phyloP scores from a whole-genome alignment of 2,797 vertebrate species.

The Pteronotus mesoamericanus region DNA sequence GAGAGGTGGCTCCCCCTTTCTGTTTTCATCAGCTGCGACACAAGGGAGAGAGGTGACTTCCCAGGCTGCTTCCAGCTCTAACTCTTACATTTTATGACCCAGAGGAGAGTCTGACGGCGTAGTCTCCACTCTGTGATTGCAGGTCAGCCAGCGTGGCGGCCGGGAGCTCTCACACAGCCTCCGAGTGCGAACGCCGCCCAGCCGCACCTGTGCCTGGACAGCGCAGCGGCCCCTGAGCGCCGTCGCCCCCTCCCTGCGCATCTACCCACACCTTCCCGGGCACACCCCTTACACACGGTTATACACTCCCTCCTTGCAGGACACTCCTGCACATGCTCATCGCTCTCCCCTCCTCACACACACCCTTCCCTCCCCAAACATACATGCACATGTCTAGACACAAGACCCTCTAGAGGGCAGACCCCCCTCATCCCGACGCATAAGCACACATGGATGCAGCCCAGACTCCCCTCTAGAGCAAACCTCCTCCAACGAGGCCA shows the following conservation, averaged over 20 bases:
- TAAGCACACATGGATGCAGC: fast-evolving
- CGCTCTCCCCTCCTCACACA: neutral
- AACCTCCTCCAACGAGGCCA: neutral
- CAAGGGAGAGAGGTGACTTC: neutral
- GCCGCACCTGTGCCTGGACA: neutral
- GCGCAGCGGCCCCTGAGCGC: neutral
- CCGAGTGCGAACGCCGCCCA: neutral
- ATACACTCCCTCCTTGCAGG: neutral
- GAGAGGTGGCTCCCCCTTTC: neutral
- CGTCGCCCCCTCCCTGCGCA: fast-evolving
- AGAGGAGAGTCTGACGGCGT: neutral
- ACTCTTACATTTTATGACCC: neutral
- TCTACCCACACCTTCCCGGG: neutral
- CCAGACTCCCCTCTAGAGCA: neutral
- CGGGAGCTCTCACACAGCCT: fast-evolving
- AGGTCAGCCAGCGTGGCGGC: neutral
- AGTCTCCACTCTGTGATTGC: neutral
- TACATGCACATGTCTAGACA: fast-evolving
- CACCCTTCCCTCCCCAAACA: neutral
- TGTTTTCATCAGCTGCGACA: neutral
- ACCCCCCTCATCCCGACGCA: too few relatives aligned
- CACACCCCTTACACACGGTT: neutral
- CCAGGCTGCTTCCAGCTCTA: neutral
- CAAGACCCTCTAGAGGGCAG: neutral
- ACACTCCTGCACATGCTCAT: neutral